phyloP scores from a whole-genome alignment of 2,888 invertebrate genomes.

The Rhagonycha fulva region DNA sequence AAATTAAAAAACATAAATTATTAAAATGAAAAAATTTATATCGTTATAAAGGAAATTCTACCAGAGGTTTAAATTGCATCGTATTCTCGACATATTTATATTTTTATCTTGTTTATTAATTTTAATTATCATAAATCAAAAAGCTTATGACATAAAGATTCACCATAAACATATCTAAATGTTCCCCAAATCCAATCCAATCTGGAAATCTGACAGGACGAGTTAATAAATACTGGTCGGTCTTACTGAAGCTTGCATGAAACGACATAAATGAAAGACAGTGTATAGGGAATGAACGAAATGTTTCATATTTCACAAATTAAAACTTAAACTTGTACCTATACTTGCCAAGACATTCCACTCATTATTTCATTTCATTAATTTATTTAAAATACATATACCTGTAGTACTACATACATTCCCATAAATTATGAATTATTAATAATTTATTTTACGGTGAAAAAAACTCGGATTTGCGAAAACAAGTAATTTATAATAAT shows the following conservation, averaged over 20 bases:
- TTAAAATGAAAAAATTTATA: neutral
- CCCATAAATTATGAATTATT: neutral
- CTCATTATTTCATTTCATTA: slow-evolving; percentile 25
- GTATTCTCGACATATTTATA: slow-evolving; percentile 15
- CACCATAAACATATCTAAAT: slow-evolving; percentile 39
- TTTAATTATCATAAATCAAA: slow-evolving; percentile 43
- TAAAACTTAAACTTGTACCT: slow-evolving; percentile 30
- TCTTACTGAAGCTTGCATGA: slow-evolving; percentile 31
- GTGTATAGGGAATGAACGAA: slow-evolving; percentile 26
- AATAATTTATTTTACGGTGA: neutral
- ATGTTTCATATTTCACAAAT: slow-evolving; percentile 33
- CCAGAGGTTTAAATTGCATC: slow-evolving; percentile 18
- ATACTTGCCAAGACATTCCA: slow-evolving; percentile 31
- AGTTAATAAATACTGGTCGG: slow-evolving; percentile 40
- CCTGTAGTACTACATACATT: neutral
- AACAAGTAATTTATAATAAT: neutral
- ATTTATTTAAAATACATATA: neutral
- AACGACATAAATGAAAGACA: slow-evolving; percentile 31
- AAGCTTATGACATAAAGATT: slow-evolving; percentile 37
- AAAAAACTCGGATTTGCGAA: neutral
- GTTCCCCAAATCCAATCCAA: slow-evolving; percentile 39
- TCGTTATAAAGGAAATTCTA: slow-evolving; percentile 5
- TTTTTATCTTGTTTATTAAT: slow-evolving; percentile 35
- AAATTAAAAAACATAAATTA: neutral
- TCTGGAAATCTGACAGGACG: slow-evolving; percentile 39